Evolutionary conservation across 2,888 invertebrate genomes (phyloP), one percentile per base, ranked within the genome.

Genomic region (Ennomos quercinarius): DNA sequence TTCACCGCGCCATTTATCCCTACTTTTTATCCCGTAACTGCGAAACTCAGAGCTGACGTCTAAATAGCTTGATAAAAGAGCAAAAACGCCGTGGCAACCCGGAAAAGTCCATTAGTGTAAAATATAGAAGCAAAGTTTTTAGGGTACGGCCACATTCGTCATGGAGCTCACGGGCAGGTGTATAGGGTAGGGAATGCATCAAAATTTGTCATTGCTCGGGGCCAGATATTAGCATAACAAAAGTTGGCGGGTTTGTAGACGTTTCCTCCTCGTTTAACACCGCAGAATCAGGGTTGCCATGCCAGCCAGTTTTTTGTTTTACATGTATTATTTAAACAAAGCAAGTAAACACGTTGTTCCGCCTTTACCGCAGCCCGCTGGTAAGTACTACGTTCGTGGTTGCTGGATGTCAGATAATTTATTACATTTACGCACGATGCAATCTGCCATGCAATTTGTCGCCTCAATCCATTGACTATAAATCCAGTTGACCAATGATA

Each of bases 201-300:
- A 72, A 75, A 78, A 81, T 81, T 81, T 78, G 75, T 80, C 80
- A 80, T 80, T 67, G 72, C 75, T 63, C 64, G 67, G 64, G 73
- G 76, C 72, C 59, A 68, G 66, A 73, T 78, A 84, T 84, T 84
- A 77, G 67, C 82, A 80, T 82, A 78, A 81, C 79, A 82, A 80
- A 76, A 76, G 77, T 75, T 70, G 68, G 70, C 60, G 70, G 70
- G 52, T 45, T 59, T 61, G 62, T 51, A 66, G 36, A 36, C 36
- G 67, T 76, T 81, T 77, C 76, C 67, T 68, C 64, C 58, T 74
- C 76, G 77, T 84, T 84, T 80, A 77, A 78, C 77, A 72, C 70
- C 67, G 58, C 51, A 66, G 50, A 40, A 48, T 40, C 43, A 58
- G 56, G 56, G 56, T 41, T 62, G 53, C 12, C 37, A 42, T 44